A percentile compares a stretch with the other conserved stretches of the same genome.
Conservation (phyloP, 2,113 vertebrate genomes). For the Phocoena sinus region DNA sequence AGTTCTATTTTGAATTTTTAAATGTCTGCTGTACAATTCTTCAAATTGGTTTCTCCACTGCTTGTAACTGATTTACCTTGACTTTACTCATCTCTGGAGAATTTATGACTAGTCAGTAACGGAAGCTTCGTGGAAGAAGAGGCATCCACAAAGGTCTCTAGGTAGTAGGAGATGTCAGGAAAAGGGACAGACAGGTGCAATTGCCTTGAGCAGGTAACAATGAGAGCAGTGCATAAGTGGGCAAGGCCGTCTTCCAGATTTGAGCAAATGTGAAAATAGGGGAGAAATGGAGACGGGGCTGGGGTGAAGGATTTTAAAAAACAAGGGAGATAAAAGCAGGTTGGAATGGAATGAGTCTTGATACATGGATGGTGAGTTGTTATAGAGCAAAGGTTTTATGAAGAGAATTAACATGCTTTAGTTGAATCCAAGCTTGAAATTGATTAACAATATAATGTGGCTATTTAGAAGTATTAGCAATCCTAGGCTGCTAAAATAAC, state of each 20-base stretch:
- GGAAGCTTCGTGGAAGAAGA: neutral
- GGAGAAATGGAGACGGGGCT: neutral
- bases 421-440: constrained; percentile 3
- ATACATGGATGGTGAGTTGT: neutral
- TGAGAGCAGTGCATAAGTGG: neutral
- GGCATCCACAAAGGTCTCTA: neutral
- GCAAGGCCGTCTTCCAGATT: neutral
- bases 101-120: constrained; percentile 6
- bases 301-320: neutral
- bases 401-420: neutral
- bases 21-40: neutral
- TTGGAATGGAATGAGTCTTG: neutral
- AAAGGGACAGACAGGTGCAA: neutral
- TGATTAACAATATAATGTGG: neutral
- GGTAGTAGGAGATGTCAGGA: neutral
- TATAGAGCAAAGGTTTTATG: constrained; percentile 7
- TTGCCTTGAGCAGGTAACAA: neutral
- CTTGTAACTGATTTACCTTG: constrained; percentile 2
- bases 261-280: neutral
- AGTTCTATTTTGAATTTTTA: constrained; percentile 28
- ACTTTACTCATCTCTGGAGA: constrained; percentile 3
- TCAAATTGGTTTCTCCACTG: neutral
- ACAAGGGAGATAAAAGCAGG: constrained; percentile 10
- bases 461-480: neutral
- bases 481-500: neutral